Conservation (phyloP, 2,797 vertebrate genomes). For the Telmatherina bonti region DNA sequence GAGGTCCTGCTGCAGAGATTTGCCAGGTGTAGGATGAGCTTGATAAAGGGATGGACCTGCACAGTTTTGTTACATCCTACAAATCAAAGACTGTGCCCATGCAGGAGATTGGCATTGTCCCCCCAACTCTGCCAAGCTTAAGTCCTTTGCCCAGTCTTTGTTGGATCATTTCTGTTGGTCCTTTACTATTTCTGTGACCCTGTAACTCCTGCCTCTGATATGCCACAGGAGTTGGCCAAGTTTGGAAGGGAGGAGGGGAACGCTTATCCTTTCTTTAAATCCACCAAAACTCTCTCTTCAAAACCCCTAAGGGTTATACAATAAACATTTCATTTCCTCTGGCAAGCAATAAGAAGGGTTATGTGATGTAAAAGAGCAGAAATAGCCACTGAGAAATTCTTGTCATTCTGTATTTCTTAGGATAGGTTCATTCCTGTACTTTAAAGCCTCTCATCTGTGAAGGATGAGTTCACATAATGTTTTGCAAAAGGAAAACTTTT, state of each 20-base stretch:
- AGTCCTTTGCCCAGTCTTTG: constrained; percentile 23
- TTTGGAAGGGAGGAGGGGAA: constrained; percentile 64
- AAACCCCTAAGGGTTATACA: constrained; percentile 70
- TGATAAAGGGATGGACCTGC: constrained; percentile 15
- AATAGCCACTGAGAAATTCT: constrained; percentile 69
- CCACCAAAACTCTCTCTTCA: constrained; percentile 61
- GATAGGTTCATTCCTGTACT: constrained; percentile 43
- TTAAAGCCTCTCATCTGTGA: constrained; percentile 21
- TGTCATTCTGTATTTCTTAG: constrained; percentile 65
- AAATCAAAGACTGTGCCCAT: neutral
- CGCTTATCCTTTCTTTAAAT: constrained; percentile 76
- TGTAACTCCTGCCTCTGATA: constrained; percentile 58
- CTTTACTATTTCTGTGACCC: constrained; percentile 55
- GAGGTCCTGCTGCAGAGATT: constrained; percentile 14
- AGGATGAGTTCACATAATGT: constrained; percentile 48
- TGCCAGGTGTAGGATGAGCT: constrained; percentile 16
- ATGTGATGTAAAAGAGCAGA: constrained; percentile 80
- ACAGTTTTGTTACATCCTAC: constrained; percentile 6
- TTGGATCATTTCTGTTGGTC: constrained; percentile 26
- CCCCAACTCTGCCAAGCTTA: constrained; percentile 31
- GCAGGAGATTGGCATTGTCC: constrained; percentile 24
- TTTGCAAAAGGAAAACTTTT: constrained; percentile 31
- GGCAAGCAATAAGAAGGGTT: constrained; percentile 79
- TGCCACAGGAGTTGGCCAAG: constrained; percentile 67
- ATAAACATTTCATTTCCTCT: constrained; percentile 89